phyloP scores from a whole-genome alignment of 1,140 invertebrate genomes.

The Sycobia sp. region DNA sequence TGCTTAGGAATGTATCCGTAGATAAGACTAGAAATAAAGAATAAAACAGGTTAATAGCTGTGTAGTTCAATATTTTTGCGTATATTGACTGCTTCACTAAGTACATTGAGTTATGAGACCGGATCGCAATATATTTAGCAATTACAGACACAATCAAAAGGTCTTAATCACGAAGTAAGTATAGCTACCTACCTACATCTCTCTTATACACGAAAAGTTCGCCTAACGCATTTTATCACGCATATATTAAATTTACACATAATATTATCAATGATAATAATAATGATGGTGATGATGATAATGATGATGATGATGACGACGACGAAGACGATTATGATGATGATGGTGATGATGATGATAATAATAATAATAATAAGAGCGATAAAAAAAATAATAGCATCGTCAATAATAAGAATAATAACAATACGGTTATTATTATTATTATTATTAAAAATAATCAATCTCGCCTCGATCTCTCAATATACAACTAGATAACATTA shows the following conservation, averaged over 20 bases:
- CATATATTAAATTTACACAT: conserved; percentile 11
- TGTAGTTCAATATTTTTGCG: conserved; percentile 55
- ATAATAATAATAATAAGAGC: too few species aligned
- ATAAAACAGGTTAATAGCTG: conserved; percentile 5
- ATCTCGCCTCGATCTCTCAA: conserved; percentile 7
- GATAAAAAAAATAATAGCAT: too few species aligned
- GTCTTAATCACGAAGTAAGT: conserved; percentile 35
- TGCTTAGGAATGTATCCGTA: too few species aligned
- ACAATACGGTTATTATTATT: too few species aligned
- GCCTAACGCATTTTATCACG: background rate
- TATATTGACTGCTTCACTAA: conserved; percentile 60
- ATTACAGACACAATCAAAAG: conserved; percentile 54
- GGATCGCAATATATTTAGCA: conserved; percentile 56
- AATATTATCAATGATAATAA: conserved; percentile 1
- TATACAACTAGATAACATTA: conserved; percentile 63
- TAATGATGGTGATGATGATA: background rate
- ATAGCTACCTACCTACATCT: conserved; percentile 20
- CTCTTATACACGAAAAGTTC: conserved; percentile 20
- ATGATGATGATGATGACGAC: conserved; percentile 2
- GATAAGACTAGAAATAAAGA: too few species aligned
- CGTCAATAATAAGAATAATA: too few species aligned
- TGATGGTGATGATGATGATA: too few species aligned
- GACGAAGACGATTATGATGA: too few species aligned
- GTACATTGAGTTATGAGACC: conserved; percentile 59
- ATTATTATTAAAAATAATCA: too few species aligned